These are phyloP conservation scores for Tubiluchus corallicola DNA, from an alignment of 2,888 invertebrate genomes.

Conservation along the genomic window DNA sequence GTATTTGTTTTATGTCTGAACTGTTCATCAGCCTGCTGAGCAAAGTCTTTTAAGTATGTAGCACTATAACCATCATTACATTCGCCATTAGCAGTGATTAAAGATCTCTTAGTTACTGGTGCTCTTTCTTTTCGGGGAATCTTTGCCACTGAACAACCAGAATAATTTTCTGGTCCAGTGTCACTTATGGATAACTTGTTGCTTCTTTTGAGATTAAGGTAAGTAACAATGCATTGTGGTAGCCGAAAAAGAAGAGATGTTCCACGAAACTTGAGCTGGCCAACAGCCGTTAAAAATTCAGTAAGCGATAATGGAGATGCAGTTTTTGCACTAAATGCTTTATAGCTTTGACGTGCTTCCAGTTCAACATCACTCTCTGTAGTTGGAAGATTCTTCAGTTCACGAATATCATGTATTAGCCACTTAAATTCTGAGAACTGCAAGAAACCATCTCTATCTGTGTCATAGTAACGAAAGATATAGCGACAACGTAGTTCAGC, in stretches of 20 bases:
- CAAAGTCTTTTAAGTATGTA: too few species aligned
- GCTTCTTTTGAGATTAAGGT: conserved; percentile 8
- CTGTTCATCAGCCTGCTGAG: too few species aligned
- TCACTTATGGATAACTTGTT: too few species aligned
- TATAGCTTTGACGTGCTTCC: neutral
- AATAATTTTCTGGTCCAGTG: too few species aligned
- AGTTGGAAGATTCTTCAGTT: neutral
- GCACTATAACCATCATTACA: too few species aligned
- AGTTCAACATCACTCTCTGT: conserved; percentile 1
- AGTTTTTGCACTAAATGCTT: neutral
- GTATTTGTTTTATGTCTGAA: too few species aligned
- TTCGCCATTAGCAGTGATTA: too few species aligned
- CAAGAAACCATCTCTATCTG: conserved; percentile 22
- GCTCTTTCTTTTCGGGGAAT: too few species aligned
- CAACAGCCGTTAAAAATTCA: conserved; percentile 43
- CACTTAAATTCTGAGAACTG: conserved; percentile 39
- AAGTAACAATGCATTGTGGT: conserved; percentile 25
- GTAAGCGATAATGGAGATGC: conserved; percentile 22
- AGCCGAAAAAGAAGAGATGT: conserved; percentile 46
- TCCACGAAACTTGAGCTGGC: conserved; percentile 44
- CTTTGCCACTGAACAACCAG: too few species aligned
- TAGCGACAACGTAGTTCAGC: conserved; percentile 49
- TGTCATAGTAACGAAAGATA: conserved; percentile 41
- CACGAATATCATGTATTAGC: neutral
- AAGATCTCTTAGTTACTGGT: too few species aligned